These are phyloP conservation scores for Daphoenositta chrysoptera DNA, from an alignment of 2,113 vertebrate species.

Conservation along the genomic window DNA sequence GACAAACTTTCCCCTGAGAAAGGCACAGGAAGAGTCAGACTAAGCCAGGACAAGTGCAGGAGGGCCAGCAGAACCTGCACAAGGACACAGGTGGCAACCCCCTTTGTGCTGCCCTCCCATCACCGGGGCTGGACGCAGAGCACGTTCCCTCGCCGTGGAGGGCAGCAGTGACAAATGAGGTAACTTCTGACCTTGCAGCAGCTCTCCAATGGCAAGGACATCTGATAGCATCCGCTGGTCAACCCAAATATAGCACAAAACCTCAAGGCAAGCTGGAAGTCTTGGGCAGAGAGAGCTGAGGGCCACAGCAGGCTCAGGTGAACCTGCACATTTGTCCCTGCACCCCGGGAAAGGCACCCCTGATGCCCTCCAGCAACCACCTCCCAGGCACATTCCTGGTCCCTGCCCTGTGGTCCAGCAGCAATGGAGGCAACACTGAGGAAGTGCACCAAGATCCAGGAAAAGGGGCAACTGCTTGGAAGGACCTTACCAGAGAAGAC, in stretches of 20 bases:
- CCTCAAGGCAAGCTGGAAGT: not conserved
- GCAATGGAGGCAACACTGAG: not conserved
- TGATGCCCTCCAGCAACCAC: not conserved
- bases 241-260: not conserved
- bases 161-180: not conserved
- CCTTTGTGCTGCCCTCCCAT: accelerated
- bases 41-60: accelerated
- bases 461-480: not conserved
- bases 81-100: accelerated
- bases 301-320: not conserved
- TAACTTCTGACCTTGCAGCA: not conserved
- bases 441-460: not conserved
- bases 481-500: not conserved
- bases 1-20: not conserved
- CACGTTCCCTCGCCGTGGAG: accelerated
- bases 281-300: not conserved
- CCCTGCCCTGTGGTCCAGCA: accelerated
- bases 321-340: not conserved
- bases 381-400: accelerated
- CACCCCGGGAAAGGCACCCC: not conserved
- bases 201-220: not conserved
- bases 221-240: accelerated
- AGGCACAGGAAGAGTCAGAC: too few relatives aligned
- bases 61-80: not conserved
- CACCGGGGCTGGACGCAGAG: accelerated